These are phyloP conservation scores for Melanostigma gelatinosum DNA, from an alignment of 2,113 vertebrate species.

Conservation along the genomic window DNA sequence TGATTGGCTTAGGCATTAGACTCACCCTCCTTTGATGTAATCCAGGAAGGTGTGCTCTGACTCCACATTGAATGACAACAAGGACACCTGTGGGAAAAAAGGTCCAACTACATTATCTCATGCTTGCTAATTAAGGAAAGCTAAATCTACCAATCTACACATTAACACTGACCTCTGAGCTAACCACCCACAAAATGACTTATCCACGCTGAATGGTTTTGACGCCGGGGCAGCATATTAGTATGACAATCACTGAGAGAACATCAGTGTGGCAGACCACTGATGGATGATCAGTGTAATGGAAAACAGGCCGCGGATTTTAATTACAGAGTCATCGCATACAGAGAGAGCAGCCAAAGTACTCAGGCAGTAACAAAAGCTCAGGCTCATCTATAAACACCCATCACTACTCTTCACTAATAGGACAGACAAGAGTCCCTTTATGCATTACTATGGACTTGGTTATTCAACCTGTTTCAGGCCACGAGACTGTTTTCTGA, in stretches of 20 bases:
- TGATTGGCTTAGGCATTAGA: conserved; percentile 8
- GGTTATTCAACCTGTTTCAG: conserved; percentile 6
- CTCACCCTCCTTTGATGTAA: conserved; percentile 98
- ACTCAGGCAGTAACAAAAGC: conserved; percentile 39
- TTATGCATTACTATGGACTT: conserved; percentile 15
- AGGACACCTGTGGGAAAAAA: conserved; percentile 85
- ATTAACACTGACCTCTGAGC: conserved; percentile 56
- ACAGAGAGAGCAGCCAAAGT: conserved; percentile 40
- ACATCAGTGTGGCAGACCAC: conserved; percentile 15
- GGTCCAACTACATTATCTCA: conserved; percentile 46
- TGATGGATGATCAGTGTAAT: conserved; percentile 60
- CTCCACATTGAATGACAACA: conserved; percentile 92
- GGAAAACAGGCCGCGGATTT: conserved; percentile 68
- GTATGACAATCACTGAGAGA: conserved; percentile 57
- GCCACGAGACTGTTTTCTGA: conserved; percentile 31
- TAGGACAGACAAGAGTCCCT: neutral
- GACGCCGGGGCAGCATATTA: conserved; percentile 40
- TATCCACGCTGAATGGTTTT: conserved; percentile 39
- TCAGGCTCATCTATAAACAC: conserved; percentile 38
- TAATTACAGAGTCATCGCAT: conserved; percentile 63
- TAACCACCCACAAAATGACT: conserved; percentile 60
- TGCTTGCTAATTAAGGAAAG: conserved; percentile 41
- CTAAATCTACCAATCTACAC: conserved; percentile 40
- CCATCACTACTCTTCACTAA: conserved; percentile 24
- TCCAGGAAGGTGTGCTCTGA: conserved; percentile 95